Base-by-base conservation (phyloP, 1,140 invertebrate species). In the Dufourea novaeangliae region DNA sequence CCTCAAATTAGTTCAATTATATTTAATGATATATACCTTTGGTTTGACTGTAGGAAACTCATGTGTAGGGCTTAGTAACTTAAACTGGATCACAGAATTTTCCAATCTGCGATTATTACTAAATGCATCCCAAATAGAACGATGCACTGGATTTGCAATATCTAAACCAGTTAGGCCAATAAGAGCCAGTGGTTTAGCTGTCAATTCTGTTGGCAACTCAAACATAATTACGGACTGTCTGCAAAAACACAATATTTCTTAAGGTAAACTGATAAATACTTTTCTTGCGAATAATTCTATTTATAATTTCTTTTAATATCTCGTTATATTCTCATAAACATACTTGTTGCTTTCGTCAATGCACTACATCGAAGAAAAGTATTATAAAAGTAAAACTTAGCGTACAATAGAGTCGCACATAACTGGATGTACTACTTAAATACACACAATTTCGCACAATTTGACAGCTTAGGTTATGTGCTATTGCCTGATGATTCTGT, bases 61-160 rank as follows among this genome's bases (percentile, higher is more conserved):
- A 92, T 97, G 96, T 37, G 95, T 95, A 64, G 95, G 94, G 39
- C 93, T 93, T 29, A 98, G 93, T 68, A 97, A 93, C 90, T 97
- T 97, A 90, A 98, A 98, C 78, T 96, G 95, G 46, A 99, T 94
- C 1, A 97, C 94, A n/a, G 96, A 94, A 82, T 97, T 94, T 87
- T 98, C 97, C 3, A 95, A 91, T 75, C 95, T 94, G 29, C 97
- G 93, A 89, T 96, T 97, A 83, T 95, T 96, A 74, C 94, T 96
- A 90, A 99, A 98, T 0, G 96, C 95, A 90, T 99, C 97, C 97
- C 97, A 99, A 88, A 99, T 96, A 37, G 95, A 94, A 87, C 96
- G 96, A 89, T 99, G 98, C 44, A 97, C 93, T 14, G 96, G 94
- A 94, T 98, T 98, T 84, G 95, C 92, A 12, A 95, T 94, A 90